A percentile compares a stretch with the other conserved stretches of the same genome.
Conservation (phyloP, 2,888 invertebrate genomes). For the Pristionchus entomophagus region DNA sequence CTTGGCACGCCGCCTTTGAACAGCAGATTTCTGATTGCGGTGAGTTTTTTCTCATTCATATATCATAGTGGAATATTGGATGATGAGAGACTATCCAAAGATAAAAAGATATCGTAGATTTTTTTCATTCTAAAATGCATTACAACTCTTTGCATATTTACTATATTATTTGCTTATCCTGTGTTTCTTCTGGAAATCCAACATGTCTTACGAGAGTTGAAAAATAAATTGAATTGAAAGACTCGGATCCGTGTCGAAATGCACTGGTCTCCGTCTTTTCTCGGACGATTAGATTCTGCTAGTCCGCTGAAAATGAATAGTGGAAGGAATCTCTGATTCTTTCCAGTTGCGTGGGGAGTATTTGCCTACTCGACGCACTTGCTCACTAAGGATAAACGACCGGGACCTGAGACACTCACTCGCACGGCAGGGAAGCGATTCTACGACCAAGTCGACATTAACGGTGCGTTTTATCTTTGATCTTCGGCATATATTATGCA, state of each 20-base stretch:
- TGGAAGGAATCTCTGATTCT: not conserved
- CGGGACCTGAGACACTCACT: constrained; percentile 55
- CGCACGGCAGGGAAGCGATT: constrained; percentile 59
- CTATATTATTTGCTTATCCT: not conserved
- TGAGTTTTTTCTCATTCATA: not conserved
- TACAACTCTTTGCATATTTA: not conserved
- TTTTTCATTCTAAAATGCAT: too few relatives aligned
- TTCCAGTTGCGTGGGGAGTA: constrained; percentile 61
- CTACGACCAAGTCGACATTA: constrained; percentile 63
- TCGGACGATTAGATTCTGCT: not conserved
- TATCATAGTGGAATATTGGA: not conserved
- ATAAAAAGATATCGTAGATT: too few relatives aligned
- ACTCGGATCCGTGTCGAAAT: not conserved
- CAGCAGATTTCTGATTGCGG: constrained; percentile 62
- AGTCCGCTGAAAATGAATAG: not conserved
- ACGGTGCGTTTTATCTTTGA: constrained; percentile 47
- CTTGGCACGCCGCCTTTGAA: constrained; percentile 59
- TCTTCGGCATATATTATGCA: not conserved
- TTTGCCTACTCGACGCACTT: constrained; percentile 57
- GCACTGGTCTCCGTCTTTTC: not conserved
- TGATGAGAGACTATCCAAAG: too few relatives aligned
- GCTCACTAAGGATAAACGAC: constrained; percentile 46
- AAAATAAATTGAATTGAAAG: not conserved
- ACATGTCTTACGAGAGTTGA: not conserved
- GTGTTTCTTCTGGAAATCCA: not conserved